Evolutionary conservation across 2,113 vertebrate species (phyloP).

Genomic region (Neotoma lepida): DNA sequence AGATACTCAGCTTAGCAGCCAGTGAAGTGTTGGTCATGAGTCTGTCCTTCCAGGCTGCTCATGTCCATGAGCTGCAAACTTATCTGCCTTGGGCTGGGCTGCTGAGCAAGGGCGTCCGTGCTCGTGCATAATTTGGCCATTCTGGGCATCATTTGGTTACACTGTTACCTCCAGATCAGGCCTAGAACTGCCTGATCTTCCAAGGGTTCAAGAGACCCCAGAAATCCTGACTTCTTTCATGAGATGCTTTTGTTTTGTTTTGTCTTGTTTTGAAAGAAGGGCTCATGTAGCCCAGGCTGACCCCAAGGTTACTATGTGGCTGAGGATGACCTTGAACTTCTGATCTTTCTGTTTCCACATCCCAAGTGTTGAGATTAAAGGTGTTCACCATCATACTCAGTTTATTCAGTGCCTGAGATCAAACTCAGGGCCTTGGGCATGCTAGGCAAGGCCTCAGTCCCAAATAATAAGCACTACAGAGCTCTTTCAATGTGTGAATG

Average conservation of each 20-base stretch:
- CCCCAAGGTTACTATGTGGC: background rate
- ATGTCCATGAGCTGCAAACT: background rate
- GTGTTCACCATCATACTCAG: background rate
- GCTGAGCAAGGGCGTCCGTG: background rate
- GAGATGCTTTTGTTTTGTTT: background rate
- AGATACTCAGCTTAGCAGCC: background rate
- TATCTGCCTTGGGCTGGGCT: background rate
- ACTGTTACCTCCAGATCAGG: background rate
- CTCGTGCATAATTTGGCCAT: fast-evolving
- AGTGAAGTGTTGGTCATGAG: background rate
- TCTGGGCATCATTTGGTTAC: background rate
- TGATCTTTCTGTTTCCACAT: background rate
- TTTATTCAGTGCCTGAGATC: background rate
- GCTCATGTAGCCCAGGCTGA: background rate
- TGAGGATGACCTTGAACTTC: background rate
- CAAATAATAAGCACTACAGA: background rate
- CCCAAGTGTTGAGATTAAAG: background rate
- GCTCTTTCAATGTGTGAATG: background rate
- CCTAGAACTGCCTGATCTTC: background rate
- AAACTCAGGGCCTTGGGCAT: background rate
- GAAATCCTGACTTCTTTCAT: constrained; percentile 4
- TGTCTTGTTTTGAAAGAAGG: background rate
- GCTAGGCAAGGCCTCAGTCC: background rate
- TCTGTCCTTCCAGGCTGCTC: background rate
- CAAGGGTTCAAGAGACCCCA: constrained; percentile 40